A percentile compares a stretch with the other conserved stretches of the same genome.
Evolutionary conservation across 1,140 invertebrate species (phyloP).

Genomic region (Zaprionus kolodkinae): DNA sequence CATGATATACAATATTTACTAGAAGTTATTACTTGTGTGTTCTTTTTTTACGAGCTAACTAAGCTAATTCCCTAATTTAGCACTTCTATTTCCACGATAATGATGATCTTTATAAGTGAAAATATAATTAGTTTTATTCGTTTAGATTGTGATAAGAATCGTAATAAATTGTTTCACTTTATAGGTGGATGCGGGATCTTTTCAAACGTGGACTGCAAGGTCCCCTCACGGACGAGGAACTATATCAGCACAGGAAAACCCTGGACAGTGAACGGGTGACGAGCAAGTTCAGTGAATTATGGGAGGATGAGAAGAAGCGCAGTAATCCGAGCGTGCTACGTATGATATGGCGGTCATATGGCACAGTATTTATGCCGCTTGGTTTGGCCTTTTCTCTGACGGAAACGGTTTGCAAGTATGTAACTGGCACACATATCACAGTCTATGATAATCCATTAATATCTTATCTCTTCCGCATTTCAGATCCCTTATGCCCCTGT

Average conservation of each 20-base stretch:
- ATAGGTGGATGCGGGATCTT: slow-evolving; percentile 84
- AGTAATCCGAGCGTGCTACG: slow-evolving; percentile 85
- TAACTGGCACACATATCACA: not conserved
- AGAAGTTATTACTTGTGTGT: not conserved
- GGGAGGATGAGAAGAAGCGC: slow-evolving; percentile 72
- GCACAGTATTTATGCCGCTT: slow-evolving; percentile 84
- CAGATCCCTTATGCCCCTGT: slow-evolving; percentile 89
- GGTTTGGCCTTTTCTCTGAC: slow-evolving; percentile 85
- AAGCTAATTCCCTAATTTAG: not conserved
- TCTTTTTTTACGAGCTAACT: not conserved
- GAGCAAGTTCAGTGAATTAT: slow-evolving; percentile 69
- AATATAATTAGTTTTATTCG: not conserved
- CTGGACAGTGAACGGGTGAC: slow-evolving; percentile 75
- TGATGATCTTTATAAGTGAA: no score
- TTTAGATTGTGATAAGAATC: not conserved
- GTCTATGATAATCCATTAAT: slow-evolving; percentile 1
- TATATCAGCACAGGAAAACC: slow-evolving; percentile 84
- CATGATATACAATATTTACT: not conserved
- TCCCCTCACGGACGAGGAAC: slow-evolving; percentile 84
- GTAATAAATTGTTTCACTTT: slow-evolving; percentile 19
- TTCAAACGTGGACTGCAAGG: slow-evolving; percentile 84
- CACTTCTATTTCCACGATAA: not conserved
- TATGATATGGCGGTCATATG: slow-evolving; percentile 86
- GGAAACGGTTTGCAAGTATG: slow-evolving; percentile 86
- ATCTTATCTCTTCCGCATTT: slow-evolving; percentile 29